A percentile compares a stretch with the other conserved stretches of the same genome.
These are phyloP conservation scores for Cephonodes hylas DNA, from an alignment of 2,888 invertebrate species.

Conservation along the genomic window DNA sequence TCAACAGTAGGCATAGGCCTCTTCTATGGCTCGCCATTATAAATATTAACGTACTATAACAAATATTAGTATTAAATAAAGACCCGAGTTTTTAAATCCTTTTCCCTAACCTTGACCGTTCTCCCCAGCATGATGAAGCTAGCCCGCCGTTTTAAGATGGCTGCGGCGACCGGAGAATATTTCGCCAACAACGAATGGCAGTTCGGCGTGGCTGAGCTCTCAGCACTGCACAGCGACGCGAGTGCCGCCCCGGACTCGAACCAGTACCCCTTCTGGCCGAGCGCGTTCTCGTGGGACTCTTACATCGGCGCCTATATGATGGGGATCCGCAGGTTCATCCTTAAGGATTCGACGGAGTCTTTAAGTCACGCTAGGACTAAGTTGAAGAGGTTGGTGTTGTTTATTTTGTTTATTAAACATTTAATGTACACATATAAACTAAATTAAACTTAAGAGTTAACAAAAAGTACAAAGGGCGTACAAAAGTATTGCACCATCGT, in stretches of 20 bases:
- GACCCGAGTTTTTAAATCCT: too few species aligned
- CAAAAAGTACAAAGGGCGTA: too few species aligned
- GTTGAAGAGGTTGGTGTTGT: slow-evolving; percentile 80
- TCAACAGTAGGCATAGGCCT: too few species aligned
- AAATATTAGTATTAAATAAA: too few species aligned
- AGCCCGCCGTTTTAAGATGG: slow-evolving; percentile 89
- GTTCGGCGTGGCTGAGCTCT: slow-evolving; percentile 85
- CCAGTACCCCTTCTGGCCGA: slow-evolving; percentile 83
- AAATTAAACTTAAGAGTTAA: too few species aligned
- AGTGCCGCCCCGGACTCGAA: slow-evolving; percentile 74
- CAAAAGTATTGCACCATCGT: too few species aligned
- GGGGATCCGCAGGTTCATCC: slow-evolving; percentile 90
- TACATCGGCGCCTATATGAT: slow-evolving; percentile 91
- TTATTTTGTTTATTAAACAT: too few species aligned
- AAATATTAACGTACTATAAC: too few species aligned
- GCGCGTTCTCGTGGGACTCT: slow-evolving; percentile 87
- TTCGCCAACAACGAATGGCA: slow-evolving; percentile 93
- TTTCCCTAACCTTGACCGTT: background rate
- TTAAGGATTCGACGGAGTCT: slow-evolving; percentile 87
- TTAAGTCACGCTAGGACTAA: slow-evolving; percentile 84
- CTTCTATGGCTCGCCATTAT: too few species aligned
- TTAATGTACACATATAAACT: too few species aligned
- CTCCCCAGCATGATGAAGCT: slow-evolving; percentile 89
- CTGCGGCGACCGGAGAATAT: slow-evolving; percentile 89
- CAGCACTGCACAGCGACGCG: slow-evolving; percentile 79